Base-by-base conservation (phyloP, 2,888 invertebrate genomes). In the Zygogramma bicolorata region DNA sequence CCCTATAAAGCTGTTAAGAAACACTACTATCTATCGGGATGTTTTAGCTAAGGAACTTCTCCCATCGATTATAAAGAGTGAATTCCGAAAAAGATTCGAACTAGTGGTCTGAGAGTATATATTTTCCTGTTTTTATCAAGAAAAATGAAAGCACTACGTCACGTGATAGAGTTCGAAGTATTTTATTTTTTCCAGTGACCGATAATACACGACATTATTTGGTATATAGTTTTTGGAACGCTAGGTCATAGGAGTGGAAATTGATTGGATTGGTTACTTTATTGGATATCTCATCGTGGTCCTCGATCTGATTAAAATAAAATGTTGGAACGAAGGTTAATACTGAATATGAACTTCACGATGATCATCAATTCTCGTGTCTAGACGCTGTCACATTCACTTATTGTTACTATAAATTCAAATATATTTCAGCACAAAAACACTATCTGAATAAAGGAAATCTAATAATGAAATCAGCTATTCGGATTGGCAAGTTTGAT, bases 221-320 rank as follows among this genome's bases (percentile, higher is more conserved):
- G n/a, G n/a, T n/a, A n/a, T n/a, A n/a, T n/a, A n/a, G n/a, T n/a
- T n/a, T n/a, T n/a, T n/a, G n/a, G n/a, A n/a, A n/a, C n/a, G n/a
- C n/a, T n/a, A n/a, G n/a, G n/a, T 69, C 69, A 69, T 67, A 34
- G 58, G 65, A 62, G 40, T 59, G 71, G 42, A 74, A 69, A 74
- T 69, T 71, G 38, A 38, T 10, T 38, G n/a, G 38, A 38, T 10
- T 38, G n/a, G n/a, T 38, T 38, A 13, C 38, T 13, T 13, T n/a
- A n/a, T n/a, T n/a, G n/a, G 38, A 38, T 38, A 38, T 38, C 38
- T 38, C 8, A 8, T 20, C 46, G 8, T 22, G 3, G 10, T 20
- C 20, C 8, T 46, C 8, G 7, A 20, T 2, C 34, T 34, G 13
- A 34, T 2, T 34, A 13, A 20, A 10, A 46, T 18, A 46, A 46